phyloP scores from a whole-genome alignment of 2,888 invertebrate species.

The Caenorhabditis japonica region DNA sequence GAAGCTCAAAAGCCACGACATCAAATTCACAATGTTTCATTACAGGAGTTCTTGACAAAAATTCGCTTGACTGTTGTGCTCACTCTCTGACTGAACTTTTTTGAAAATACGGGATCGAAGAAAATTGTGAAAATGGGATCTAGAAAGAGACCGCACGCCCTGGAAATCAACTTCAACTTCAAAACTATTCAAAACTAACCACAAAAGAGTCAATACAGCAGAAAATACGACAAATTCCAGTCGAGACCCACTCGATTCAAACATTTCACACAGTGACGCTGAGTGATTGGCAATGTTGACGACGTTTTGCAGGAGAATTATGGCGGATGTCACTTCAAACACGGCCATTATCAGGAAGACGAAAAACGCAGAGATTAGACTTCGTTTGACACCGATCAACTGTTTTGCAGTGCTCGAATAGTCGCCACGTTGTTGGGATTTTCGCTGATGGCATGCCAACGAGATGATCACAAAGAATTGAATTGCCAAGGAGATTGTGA shows the following conservation, averaged over 20 bases:
- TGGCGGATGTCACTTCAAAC: conserved; percentile 27
- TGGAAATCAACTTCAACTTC: background rate
- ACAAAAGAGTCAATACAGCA: conserved; percentile 28
- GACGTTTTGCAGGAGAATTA: conserved; percentile 18
- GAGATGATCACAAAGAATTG: conserved; percentile 24
- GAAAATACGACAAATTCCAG: conserved; percentile 27
- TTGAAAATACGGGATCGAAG: conserved; percentile 25
- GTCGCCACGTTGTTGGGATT: conserved; percentile 20
- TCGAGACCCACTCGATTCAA: conserved; percentile 18
- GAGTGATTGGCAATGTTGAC: conserved; percentile 5
- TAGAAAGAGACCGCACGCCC: conserved; percentile 16
- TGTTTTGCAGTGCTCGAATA: conserved; percentile 23
- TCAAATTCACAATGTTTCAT: too few relatives aligned
- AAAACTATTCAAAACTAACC: conserved; percentile 1
- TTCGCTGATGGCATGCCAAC: conserved; percentile 9
- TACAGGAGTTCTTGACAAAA: too few relatives aligned
- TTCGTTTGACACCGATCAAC: conserved; percentile 19
- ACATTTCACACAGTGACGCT: conserved; percentile 8
- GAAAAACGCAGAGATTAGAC: conserved; percentile 20
- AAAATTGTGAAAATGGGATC: conserved; percentile 35
- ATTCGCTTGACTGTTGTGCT: background rate
- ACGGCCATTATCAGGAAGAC: conserved; percentile 23
- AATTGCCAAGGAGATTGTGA: conserved; percentile 22
- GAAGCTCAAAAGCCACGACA: conserved; percentile 26
- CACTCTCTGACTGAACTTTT: conserved; percentile 5